Evolutionary conservation across 2,888 invertebrate genomes (phyloP).

Genomic region (Lymantria monacha): DNA sequence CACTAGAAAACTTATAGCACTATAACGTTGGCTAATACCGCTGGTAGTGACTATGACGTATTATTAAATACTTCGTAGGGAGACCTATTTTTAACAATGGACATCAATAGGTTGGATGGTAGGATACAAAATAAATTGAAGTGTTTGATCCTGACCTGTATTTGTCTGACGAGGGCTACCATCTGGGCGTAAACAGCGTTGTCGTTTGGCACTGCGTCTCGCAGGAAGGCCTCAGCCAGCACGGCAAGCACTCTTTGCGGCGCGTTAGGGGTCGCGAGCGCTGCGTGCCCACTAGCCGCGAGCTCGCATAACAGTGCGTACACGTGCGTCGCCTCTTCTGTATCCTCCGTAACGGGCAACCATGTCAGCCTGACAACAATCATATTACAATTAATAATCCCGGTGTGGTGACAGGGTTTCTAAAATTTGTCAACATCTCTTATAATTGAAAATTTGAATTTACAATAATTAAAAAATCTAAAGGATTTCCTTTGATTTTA

Average conservation of each 20-base stretch:
- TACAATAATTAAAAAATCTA: no score
- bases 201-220: constrained; percentile 90
- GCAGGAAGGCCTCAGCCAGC: constrained; percentile 94
- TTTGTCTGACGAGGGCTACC: constrained; percentile 91
- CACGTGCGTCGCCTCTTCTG: constrained; percentile 97
- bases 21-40: no score
- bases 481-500: no score
- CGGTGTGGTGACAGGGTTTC: background rate
- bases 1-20: no score
- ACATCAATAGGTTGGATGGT: no score
- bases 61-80: no score
- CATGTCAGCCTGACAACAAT: constrained; percentile 86
- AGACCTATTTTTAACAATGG: no score
- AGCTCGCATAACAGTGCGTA: constrained; percentile 98
- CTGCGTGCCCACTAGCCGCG: constrained; percentile 94
- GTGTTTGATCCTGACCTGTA: constrained; percentile 84
- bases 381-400: background rate
- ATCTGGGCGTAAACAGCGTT: constrained; percentile 90
- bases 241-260: constrained; percentile 93
- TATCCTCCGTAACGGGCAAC: constrained; percentile 98
- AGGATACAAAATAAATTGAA: no score
- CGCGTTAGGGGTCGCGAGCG: constrained; percentile 92
- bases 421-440: no score
- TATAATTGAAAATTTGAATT: no score
- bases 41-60: no score